These are phyloP conservation scores for Tupaia tana DNA, from an alignment of 2,113 vertebrate species.

Conservation along the genomic window DNA sequence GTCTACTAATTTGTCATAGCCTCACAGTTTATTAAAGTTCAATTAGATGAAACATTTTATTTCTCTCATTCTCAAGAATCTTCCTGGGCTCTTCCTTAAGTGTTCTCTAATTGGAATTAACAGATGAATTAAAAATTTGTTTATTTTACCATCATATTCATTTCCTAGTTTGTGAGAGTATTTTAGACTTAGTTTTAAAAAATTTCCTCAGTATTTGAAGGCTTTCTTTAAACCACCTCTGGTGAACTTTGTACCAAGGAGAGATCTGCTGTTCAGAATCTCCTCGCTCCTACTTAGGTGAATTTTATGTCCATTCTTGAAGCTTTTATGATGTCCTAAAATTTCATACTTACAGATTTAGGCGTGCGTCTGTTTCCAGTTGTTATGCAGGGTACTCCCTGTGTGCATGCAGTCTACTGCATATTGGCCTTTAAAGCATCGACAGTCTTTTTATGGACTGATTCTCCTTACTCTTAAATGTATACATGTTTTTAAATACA, in stretches of 20 bases:
- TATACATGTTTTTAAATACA: neutral
- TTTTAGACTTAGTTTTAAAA: neutral
- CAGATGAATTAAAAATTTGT: neutral
- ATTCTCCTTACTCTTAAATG: neutral
- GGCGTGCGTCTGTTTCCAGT: neutral
- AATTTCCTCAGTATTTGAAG: neutral
- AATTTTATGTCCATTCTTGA: neutral
- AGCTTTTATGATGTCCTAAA: neutral
- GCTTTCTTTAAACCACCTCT: neutral
- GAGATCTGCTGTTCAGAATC: neutral
- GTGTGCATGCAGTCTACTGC: fast-evolving
- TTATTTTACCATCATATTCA: neutral
- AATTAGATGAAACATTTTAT: neutral
- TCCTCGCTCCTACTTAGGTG: neutral
- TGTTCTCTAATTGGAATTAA: neutral
- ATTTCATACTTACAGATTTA: too few species aligned
- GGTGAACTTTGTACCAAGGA: too few species aligned
- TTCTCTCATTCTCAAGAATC: neutral
- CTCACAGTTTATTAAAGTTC: neutral
- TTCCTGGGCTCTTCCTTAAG: neutral
- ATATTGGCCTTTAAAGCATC: fast-evolving
- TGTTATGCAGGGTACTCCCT: fast-evolving
- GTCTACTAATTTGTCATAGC: fast-evolving
- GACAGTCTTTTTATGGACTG: neutral
- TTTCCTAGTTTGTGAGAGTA: neutral